Evolutionary conservation across 2,113 vertebrate species (phyloP).

Genomic region (Narcine bancroftii): DNA sequence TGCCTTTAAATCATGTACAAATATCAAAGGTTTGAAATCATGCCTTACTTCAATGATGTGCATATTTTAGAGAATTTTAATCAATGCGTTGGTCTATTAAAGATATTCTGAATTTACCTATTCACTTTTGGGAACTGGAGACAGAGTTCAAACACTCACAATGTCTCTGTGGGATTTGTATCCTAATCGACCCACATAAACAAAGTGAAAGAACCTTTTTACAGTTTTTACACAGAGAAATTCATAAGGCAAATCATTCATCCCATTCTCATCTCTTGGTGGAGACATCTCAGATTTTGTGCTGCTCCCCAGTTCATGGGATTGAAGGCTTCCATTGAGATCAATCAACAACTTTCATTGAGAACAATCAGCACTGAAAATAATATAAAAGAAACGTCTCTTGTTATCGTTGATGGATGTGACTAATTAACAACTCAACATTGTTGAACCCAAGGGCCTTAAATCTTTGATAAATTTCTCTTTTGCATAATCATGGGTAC

Average conservation of each 20-base stretch:
- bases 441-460: background rate
- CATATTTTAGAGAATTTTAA: slow-evolving; percentile 7
- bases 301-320: background rate
- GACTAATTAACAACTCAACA: background rate
- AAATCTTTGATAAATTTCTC: background rate
- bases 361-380: background rate
- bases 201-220: background rate
- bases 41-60: background rate
- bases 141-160: background rate
- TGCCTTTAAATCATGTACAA: background rate
- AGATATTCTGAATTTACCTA: background rate
- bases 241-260: background rate
- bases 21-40: background rate
- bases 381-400: background rate
- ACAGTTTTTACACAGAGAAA: background rate
- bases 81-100: background rate
- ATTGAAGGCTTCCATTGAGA: background rate
- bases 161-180: background rate
- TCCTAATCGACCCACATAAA: background rate
- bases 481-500: background rate
- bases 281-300: too few relatives aligned
- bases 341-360: background rate
- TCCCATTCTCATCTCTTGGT: background rate
- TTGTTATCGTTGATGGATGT: background rate
- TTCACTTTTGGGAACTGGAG: background rate